Conservation (phyloP, 37 sponge, comb jelly and placozoan genomes). For the Amphimedon queenslandica region DNA sequence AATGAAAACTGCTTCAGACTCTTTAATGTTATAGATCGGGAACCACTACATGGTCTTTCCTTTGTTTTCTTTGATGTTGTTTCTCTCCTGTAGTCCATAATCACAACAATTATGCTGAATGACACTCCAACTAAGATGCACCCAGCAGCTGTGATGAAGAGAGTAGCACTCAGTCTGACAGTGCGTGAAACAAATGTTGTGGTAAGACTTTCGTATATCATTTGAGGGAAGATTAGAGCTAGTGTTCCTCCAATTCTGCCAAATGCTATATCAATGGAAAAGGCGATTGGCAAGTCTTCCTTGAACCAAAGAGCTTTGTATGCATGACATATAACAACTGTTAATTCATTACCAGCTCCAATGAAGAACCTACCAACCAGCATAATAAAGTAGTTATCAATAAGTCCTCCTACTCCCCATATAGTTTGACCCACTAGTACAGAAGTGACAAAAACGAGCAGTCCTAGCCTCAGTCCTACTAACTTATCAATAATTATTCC, state of each 20-base stretch:
- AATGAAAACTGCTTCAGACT: background rate
- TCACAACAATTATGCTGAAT: no score
- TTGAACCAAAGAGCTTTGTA: background rate
- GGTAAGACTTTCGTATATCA: background rate
- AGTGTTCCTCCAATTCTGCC: background rate
- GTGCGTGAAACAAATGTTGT: no score
- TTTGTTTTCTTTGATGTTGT: no score
- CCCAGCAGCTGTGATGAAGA: no score
- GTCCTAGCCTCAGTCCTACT: background rate
- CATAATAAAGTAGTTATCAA: conserved; percentile 71
- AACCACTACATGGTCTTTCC: no score
- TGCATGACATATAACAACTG: background rate
- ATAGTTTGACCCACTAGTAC: background rate
- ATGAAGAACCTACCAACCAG: conserved; percentile 90
- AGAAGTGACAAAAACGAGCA: background rate
- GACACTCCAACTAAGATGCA: no score
- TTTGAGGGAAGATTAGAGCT: background rate
- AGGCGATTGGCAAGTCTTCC: background rate
- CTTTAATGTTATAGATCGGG: background rate
- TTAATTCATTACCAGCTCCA: conserved; percentile 34
- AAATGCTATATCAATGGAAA: background rate
- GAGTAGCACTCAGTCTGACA: no score
- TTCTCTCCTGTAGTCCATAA: no score
- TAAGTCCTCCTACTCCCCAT: conserved; percentile 59
- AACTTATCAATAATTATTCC: background rate